These are phyloP conservation scores for Halisarca cf. caerulea DNA, from an alignment of 37 sponge, comb jelly and placozoan genomes.

Conservation along the genomic window DNA sequence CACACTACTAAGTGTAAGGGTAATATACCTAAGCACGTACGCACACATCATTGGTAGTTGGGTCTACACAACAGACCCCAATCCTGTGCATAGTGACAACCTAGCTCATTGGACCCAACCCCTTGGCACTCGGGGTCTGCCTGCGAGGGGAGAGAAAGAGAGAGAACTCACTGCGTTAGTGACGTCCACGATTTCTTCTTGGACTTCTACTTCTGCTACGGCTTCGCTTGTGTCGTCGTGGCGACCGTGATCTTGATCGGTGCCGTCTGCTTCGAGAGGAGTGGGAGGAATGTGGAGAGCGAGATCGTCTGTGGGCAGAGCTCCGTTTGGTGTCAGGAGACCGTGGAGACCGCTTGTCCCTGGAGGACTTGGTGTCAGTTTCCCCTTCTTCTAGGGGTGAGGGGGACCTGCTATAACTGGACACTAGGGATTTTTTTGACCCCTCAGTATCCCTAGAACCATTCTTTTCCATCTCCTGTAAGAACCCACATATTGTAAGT, in stretches of 20 bases:
- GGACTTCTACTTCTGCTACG: conserved; percentile 20
- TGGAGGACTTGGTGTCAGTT: not conserved
- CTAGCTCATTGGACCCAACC: too few species aligned
- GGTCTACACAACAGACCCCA: too few species aligned
- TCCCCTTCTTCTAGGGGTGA: conserved; percentile 19
- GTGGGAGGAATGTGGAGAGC: not conserved
- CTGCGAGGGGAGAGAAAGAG: too few species aligned
- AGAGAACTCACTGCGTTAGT: too few species aligned
- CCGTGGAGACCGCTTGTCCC: not conserved
- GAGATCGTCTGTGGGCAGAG: not conserved
- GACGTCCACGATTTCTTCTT: too few species aligned
- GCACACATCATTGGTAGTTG: too few species aligned
- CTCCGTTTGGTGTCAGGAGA: not conserved
- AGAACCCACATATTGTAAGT: not conserved
- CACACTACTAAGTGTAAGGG: too few species aligned
- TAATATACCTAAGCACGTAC: too few species aligned
- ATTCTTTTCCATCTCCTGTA: conserved; percentile 1
- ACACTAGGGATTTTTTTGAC: not conserved
- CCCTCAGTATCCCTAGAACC: not conserved
- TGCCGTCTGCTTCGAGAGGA: conserved; percentile 40
- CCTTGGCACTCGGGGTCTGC: too few species aligned
- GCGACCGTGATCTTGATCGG: conserved; percentile 45
- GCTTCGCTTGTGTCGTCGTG: not conserved
- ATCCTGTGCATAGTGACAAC: too few species aligned
- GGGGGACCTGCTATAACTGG: not conserved